phyloP scores from a whole-genome alignment of 2,113 vertebrate genomes.

The Willisornis vidua region DNA sequence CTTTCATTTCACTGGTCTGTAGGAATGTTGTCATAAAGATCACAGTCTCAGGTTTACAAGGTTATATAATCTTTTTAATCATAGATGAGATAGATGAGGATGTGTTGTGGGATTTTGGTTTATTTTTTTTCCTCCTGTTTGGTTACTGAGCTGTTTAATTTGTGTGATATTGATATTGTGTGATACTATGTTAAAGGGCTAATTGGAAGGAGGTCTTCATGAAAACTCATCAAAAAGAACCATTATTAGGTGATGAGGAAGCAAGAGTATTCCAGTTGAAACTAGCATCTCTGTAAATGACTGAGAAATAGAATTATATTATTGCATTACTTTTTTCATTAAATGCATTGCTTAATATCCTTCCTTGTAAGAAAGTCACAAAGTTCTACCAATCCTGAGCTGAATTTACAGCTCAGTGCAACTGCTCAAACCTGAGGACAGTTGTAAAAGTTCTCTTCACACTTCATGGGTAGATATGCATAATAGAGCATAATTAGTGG shows the following conservation, averaged over 20 bases:
- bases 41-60: not conserved
- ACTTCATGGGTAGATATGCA: fast-evolving
- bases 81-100: fast-evolving
- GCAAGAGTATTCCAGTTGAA: not conserved
- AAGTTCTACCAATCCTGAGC: not conserved
- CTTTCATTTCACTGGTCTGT: not conserved
- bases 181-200: not conserved
- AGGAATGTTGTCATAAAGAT: not conserved
- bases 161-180: not conserved
- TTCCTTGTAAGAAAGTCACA: not conserved
- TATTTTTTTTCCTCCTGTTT: not conserved
- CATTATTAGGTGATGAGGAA: not conserved
- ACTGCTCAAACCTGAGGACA: not conserved
- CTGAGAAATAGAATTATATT: not conserved
- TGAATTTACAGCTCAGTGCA: not conserved
- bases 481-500: not conserved
- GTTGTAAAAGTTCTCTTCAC: not conserved
- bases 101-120: not conserved
- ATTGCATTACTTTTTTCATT: not conserved
- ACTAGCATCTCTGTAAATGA: not conserved
- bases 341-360: not conserved
- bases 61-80: not conserved
- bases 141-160: not conserved
- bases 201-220: not conserved
- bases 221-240: not conserved